Base-by-base conservation (phyloP, 2,797 vertebrate species). In the Cichlasoma orientale region DNA sequence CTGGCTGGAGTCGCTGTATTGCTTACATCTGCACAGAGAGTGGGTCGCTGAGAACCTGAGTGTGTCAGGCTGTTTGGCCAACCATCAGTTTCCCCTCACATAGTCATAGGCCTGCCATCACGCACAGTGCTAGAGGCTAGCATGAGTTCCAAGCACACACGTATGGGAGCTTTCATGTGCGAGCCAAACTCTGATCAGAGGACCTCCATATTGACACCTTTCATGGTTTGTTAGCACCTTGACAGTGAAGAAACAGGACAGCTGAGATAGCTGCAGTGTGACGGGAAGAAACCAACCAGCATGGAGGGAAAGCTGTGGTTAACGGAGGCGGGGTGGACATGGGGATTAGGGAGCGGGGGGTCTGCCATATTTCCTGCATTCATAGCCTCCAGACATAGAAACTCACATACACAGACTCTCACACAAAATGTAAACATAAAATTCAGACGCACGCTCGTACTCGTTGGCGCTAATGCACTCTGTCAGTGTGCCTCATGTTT, bases 161-260 rank as follows among this genome's bases (percentile, higher is more conserved):
- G 56, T 83, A 79, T 78, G 90, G 89, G 79, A 74, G 92, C 86
- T 90, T 92, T 92, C 79, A 89, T 85, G 87, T 87, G 82, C 11
- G 23, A 75, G 90, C 92, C 92, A 92, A 83, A 80, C 56, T 78
- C 82, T 93, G 90, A 91, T 93, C 91, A 90, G 84, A 88, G 82
- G 57, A 80, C 89, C 90, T 79, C 75, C 21, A 16, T 86, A 93
- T 88, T 89, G 93, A 93, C 91, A 91, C 82, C 88, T 84, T 89
- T 92, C 93, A 91, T 57, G 87, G 88, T 83, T 87, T 86, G 89
- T 94, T 92, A 92, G 78, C 86, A 89, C 90, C 87, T 92, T 89
- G 90, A 92, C 88, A 87, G 88, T 89, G 90, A 93, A 82, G 86
- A 72, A 75, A 63, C 61, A 3, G 80, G 87, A 87, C 91, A 93